These are phyloP conservation scores for Lasioglossum calceatum DNA, from an alignment of 2,888 invertebrate genomes.

Conservation along the genomic window DNA sequence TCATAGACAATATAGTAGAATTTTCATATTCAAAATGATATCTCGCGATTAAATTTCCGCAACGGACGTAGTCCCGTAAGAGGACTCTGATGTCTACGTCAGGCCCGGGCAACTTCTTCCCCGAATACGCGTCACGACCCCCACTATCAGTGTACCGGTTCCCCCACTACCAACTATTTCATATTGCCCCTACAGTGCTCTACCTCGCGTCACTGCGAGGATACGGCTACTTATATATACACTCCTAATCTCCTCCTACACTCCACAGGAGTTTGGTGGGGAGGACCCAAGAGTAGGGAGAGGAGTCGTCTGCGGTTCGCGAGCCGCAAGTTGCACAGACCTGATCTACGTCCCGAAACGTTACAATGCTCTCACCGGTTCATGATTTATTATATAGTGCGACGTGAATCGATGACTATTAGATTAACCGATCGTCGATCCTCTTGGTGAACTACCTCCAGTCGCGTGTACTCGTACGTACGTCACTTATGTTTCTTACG, in stretches of 20 bases:
- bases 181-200: no score
- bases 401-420: conserved; percentile 6
- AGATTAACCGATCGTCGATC: conserved; percentile 6
- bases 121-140: no score
- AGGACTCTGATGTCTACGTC: neutral
- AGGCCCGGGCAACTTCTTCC: no score
- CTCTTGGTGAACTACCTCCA: conserved; percentile 42
- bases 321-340: no score
- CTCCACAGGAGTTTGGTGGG: no score
- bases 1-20: conserved; percentile 63
- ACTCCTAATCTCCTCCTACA: no score
- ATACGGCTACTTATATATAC: no score
- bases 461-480: conserved; percentile 46
- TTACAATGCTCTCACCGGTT: neutral
- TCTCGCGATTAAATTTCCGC: conserved; percentile 22
- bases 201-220: no score
- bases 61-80: conserved; percentile 14
- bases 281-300: no score
- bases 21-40: conserved; percentile 57
- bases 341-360: neutral
- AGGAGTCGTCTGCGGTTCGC: no score
- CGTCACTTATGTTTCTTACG: conserved; percentile 54
- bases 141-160: no score
- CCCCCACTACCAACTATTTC: no score
- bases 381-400: neutral